Evolutionary conservation across 2,888 invertebrate species (phyloP).

Genomic region (Scaptomyza cyrtandrae): DNA sequence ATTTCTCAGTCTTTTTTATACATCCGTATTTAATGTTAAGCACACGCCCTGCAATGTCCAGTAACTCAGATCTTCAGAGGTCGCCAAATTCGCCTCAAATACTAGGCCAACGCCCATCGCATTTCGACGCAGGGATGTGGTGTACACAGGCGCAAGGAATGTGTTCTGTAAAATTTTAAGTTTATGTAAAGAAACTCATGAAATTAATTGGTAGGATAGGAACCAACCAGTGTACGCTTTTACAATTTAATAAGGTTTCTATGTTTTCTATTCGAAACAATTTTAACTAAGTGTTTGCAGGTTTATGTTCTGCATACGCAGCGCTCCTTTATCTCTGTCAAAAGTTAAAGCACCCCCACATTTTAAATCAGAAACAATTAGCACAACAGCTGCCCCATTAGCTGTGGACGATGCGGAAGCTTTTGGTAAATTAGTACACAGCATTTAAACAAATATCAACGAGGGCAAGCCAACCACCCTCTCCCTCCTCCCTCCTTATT

Average conservation of each 20-base stretch:
- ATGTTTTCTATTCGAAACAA: not conserved
- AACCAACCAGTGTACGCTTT: not conserved
- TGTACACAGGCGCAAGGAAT: conserved; percentile 94
- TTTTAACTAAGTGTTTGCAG: not conserved
- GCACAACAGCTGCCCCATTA: conserved; percentile 75
- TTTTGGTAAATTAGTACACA: conserved; percentile 73
- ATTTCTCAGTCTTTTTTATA: conserved; percentile 37
- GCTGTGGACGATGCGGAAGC: conserved; percentile 37
- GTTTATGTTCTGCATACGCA: not conserved
- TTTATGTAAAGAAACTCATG: not conserved
- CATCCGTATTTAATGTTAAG: conserved; percentile 92
- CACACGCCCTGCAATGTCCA: conserved; percentile 97
- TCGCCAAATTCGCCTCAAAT: conserved; percentile 94
- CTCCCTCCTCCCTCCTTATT: conserved; percentile 14
- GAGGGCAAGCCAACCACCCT: conserved; percentile 17
- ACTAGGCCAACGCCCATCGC: conserved; percentile 96
- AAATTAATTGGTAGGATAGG: not conserved
- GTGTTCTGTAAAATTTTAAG: conserved; percentile 88
- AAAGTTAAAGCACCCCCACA: conserved; percentile 38
- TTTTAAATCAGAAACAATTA: conserved; percentile 80
- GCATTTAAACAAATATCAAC: conserved; percentile 78
- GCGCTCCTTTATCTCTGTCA: conserved; percentile 14
- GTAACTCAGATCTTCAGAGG: conserved; percentile 92
- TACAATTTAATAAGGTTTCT: not conserved
- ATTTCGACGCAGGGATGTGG: conserved; percentile 93